Base-by-base conservation (phyloP, 2,797 vertebrate species). In the Hipposideros larvatus region DNA sequence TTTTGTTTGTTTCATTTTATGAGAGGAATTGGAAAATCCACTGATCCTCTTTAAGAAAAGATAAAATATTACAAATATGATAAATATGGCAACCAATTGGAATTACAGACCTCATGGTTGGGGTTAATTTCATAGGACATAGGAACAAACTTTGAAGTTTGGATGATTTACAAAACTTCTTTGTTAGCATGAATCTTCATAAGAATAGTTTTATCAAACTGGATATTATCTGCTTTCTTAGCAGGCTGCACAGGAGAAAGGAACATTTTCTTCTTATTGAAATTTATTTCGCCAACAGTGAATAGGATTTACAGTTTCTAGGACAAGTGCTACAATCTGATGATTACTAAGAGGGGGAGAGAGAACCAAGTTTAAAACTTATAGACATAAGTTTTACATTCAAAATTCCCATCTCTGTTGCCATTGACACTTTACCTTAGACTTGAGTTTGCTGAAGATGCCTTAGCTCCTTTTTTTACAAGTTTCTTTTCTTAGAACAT, bases 321-420 rank as follows among this genome's bases (percentile, higher is more conserved):
- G 61, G 46, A 77, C 75, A 51, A 68, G 43, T 26, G 34, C 75
- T 82, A 34, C 68, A 74, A 87, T 73, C 28, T 90, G 21, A 14
- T 16, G n/a, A 68, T 84, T 43, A 74, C 28, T 34, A 41, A 86
- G 66, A 6, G 11, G 6, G 14, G 9, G 7, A 28, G 10, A 28
- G 10, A 93, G 48, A 65, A 74, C 18, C 31, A 34, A 80, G 8
- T 57, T 96, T 79, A 90, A 96, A 84, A 82, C 13, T 61, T 74
- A 61, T 2, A 91, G 53, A 55, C 55, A 74, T 37, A 37, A 37
- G 41, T 15, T 73, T 87, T 43, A 11, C 57, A 21, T 61, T 53
- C 77, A 94, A 28, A 34, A 3, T n/a, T 61, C 48, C 66, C 31
- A 22, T 92, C 41, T 65, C 21, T 87, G 41, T 59, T 83, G 46